Base-by-base conservation (phyloP, 35 echinoderm and acorn worm genomes). In the Apostichopus parvimensis region DNA sequence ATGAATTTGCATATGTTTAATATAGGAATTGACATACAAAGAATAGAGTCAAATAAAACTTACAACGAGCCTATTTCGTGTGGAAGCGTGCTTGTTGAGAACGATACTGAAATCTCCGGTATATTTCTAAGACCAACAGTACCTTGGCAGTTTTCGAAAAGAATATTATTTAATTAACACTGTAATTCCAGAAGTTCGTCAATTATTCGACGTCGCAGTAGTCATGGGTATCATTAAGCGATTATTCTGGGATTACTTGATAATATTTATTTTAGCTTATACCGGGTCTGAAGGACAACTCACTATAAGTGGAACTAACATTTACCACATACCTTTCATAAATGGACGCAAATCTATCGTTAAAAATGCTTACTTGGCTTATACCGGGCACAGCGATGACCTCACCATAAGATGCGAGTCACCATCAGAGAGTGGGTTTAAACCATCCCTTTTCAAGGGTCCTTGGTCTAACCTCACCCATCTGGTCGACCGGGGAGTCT, bases 361-460 rank as follows among this genome's bases (percentile, higher is more conserved):
- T 18, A 75, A 75, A 22, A 18, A 22, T 22, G 15, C 71, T 75
- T 75, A 75, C 71, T 75, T 75, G 7, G 71, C 71, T 75, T 75
- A 75, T 18, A 22, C n/a, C 14, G 71, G 20, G 6, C 17, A 75
- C 15, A 75, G 71, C 17, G 22, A n/a, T 7, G 20, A 75, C 78
- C 17, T 84, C 6, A 59, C 12, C 18, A 22, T 84, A 17, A 59
- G 21, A 59, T 84, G 81, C 58, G 54, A 84, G 12, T 81, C 79
- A 17, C 2, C 22, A 18, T 56, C 6, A 20, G 24, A 53, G 17
- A 59, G 10, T 25, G 56, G 28, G 6, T 17, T 58, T 22, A n/a
- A 18, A 18, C n/a, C 57, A 24, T 84, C 81, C 11, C 55, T 84
- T 59, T 84, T 58, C 81, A 84, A 60, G n/a, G 81, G 81, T 9